Evolutionary conservation across 2,113 vertebrate genomes (phyloP).

Genomic region (Thunnus maccoyii): DNA sequence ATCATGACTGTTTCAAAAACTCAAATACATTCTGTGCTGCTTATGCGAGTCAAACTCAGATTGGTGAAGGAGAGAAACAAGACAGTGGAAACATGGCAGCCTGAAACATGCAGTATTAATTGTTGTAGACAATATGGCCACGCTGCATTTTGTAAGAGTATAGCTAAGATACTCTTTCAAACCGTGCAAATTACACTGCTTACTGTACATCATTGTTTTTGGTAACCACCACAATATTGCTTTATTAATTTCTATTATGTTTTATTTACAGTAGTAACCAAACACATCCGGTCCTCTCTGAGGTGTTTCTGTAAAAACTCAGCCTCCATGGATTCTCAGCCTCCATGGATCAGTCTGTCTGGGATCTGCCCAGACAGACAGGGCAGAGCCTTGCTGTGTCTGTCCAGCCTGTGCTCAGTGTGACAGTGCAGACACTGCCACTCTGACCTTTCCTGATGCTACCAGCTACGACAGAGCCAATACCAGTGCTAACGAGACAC

Average conservation of each 20-base stretch:
- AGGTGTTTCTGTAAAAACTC: conserved; percentile 15
- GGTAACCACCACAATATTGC: background rate
- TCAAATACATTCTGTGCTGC: conserved; percentile 52
- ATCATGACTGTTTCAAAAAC: conserved; percentile 37
- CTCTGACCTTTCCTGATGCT: conserved; percentile 75
- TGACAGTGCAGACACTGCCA: conserved; percentile 67
- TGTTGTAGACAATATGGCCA: conserved; percentile 29
- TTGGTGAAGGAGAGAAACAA: conserved; percentile 33
- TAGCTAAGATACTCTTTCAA: background rate
- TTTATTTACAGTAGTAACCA: conserved; percentile 5
- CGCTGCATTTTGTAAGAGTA: background rate
- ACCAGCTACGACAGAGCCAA: conserved; percentile 68
- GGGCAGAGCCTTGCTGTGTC: conserved; percentile 36
- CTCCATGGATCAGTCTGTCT: background rate
- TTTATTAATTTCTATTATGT: no score
- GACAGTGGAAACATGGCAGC: conserved; percentile 26
- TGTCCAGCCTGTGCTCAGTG: conserved; percentile 53
- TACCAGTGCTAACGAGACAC: conserved; percentile 74
- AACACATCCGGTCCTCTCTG: conserved; percentile 3
- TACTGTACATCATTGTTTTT: background rate
- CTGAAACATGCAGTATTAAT: conserved; percentile 14
- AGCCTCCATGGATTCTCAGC: background rate
- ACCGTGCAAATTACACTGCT: background rate
- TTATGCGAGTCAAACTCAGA: conserved; percentile 50
- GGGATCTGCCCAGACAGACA: conserved; percentile 35